A percentile compares a stretch with the other conserved stretches of the same genome.
Conservation (phyloP, 2,888 invertebrate genomes). For the Candidula unifasciata region DNA sequence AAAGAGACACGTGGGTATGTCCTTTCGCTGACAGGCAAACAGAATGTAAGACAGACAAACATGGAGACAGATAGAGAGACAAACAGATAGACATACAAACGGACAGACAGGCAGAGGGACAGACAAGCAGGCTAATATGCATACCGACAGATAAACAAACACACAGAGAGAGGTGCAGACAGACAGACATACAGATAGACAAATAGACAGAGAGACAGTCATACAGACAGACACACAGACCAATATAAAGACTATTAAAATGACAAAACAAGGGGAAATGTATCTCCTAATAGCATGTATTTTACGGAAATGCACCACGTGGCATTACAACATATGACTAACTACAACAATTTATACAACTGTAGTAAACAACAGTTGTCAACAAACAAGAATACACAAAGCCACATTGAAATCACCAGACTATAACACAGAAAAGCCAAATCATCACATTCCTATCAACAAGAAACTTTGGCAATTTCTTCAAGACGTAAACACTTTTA, state of each 20-base stretch:
- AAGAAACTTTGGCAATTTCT: no score
- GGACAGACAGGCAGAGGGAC: not conserved
- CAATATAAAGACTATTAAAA: not conserved
- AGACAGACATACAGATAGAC: not conserved
- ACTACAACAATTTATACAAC: no score
- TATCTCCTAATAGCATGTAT: slow-evolving; percentile 11
- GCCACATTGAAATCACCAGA: no score
- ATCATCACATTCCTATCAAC: no score
- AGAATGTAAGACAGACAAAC: not conserved
- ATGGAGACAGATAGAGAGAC: not conserved
- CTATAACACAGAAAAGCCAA: no score
- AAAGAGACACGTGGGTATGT: not conserved
- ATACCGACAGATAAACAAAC: not conserved
- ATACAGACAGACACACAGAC: not conserved
- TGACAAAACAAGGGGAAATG: not conserved
- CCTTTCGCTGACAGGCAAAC: not conserved
- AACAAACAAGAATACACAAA: no score
- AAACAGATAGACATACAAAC: not conserved
- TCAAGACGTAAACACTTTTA: no score
- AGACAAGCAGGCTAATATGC: not conserved
- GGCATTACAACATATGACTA: no score
- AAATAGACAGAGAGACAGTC: not conserved
- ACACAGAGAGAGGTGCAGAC: not conserved
- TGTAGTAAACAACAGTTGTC: no score
- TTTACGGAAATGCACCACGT: not conserved